Evolutionary conservation across 2,888 invertebrate genomes (phyloP).

Genomic region (Amphimallon solstitiale): DNA sequence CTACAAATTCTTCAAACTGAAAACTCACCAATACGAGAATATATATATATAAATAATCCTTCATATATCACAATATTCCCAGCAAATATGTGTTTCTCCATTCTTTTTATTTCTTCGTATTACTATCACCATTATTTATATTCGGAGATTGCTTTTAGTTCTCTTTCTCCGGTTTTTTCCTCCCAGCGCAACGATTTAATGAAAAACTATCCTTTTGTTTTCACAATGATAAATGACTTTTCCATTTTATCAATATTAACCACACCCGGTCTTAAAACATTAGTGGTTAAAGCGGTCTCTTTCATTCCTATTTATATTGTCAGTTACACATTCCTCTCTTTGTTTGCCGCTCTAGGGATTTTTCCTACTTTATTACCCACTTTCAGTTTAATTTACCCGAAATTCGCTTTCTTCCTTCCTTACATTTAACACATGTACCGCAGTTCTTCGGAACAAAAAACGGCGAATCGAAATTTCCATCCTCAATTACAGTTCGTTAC

Average conservation of each 20-base stretch:
- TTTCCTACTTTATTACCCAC: constrained; percentile 4
- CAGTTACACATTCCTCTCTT: constrained; percentile 7
- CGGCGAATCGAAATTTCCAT: neutral
- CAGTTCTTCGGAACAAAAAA: constrained; percentile 1
- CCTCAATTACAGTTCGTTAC: neutral
- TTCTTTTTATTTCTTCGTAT: too few relatives aligned
- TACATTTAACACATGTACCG: neutral
- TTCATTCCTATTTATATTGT: constrained; percentile 17
- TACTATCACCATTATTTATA: too few relatives aligned
- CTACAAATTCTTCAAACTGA: too few relatives aligned
- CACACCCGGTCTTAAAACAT: constrained; percentile 7
- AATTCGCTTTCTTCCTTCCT: neutral
- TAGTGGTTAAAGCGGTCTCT: constrained; percentile 12
- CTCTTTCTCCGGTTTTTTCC: neutral
- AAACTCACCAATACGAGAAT: too few relatives aligned
- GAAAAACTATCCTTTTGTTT: neutral
- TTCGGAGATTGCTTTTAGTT: neutral
- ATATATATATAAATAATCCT: too few relatives aligned
- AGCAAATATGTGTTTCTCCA: too few relatives aligned
- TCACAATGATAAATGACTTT: constrained; percentile 5
- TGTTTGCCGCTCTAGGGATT: constrained; percentile 4
- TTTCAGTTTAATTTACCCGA: constrained; percentile 20
- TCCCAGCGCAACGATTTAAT: neutral
- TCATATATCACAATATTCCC: too few relatives aligned
- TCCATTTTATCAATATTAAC: constrained; percentile 9